Evolutionary conservation across 1,140 invertebrate species (phyloP), one percentile per base, ranked within the genome.

Genomic region (Zaprionus capensis): DNA sequence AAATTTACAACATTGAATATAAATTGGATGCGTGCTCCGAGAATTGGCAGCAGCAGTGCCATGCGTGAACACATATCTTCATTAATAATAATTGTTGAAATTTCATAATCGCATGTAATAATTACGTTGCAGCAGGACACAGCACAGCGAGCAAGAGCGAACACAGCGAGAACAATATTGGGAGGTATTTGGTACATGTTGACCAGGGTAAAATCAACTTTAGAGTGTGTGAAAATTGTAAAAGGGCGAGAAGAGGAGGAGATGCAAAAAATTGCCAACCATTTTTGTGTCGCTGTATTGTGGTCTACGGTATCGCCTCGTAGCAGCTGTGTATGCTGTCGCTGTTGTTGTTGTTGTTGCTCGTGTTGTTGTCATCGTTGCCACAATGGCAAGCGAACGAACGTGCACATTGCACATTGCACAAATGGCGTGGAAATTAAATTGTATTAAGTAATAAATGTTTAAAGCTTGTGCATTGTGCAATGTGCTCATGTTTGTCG

Each of bases 371-470:
- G 72, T 62, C 58, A 70, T 17, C 58, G 58, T 38, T 63, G 59
- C 72, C 66, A 75, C 67, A 75, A 75, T 71, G 58, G 67, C 58
- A 61, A 70, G 58, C 72, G 41, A 59, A 49, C 41, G 41, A 38
- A 14, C 31, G 51, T 34, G 31, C 34, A 57, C 53, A 57, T 59
- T 70, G 71, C 58, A 76, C 69, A 71, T 71, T 76, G 62, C 73
- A 66, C 73, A 76, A 76, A 76, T 76, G 70, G 70, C 63, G 63
- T 76, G 74, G 63, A 77, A 77, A 77, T 73, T 72, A 72, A 77
- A 73, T 77, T 77, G 70, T 72, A 67, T 77, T 77, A 77, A 77
- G 74, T 77, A 77, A 77, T 77, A 77, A 77, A 77, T 77, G 74
- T 73, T 77, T 77, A 77, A 77, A 73, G 70, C 70, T 72, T 72